phyloP scores from a whole-genome alignment of 2,113 vertebrate genomes.

The Apaloderma vittatum region DNA sequence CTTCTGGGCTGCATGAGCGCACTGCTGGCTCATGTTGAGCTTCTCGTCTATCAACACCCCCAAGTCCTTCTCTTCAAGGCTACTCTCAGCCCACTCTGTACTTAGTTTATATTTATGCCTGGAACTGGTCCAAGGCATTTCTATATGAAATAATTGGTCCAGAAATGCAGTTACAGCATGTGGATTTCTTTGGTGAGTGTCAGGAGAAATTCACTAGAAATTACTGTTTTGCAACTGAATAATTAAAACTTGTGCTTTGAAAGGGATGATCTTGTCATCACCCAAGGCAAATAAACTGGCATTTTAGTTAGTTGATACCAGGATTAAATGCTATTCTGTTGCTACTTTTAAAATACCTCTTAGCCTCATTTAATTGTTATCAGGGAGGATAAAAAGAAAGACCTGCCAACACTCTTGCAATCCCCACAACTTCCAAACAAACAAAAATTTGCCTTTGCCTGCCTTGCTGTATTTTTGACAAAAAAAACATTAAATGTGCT shows the following conservation, averaged over 20 bases:
- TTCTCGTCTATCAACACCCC: no score
- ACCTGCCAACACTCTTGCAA: neutral
- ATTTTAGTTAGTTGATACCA: neutral
- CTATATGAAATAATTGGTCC: neutral
- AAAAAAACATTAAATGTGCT: neutral
- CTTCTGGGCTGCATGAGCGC: no score
- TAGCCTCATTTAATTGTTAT: neutral
- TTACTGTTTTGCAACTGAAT: neutral
- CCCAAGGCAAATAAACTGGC: neutral
- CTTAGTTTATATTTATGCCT: no score
- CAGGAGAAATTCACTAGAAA: neutral
- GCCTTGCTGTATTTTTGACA: neutral
- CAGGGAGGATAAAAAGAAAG: neutral
- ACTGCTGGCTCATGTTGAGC: no score
- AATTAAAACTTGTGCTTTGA: conserved; percentile 41
- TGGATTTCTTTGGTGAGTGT: neutral
- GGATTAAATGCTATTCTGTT: conserved; percentile 47
- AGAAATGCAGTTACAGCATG: neutral
- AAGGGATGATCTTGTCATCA: conserved; percentile 1
- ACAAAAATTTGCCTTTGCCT: neutral
- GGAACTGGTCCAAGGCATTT: neutral
- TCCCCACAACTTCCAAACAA: neutral
- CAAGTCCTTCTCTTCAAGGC: no score
- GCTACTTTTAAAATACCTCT: neutral
- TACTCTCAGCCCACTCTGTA: no score